Evolutionary conservation across 2,888 invertebrate species (phyloP), one percentile per base, ranked within the genome.

Genomic region (Clostera curtula): DNA sequence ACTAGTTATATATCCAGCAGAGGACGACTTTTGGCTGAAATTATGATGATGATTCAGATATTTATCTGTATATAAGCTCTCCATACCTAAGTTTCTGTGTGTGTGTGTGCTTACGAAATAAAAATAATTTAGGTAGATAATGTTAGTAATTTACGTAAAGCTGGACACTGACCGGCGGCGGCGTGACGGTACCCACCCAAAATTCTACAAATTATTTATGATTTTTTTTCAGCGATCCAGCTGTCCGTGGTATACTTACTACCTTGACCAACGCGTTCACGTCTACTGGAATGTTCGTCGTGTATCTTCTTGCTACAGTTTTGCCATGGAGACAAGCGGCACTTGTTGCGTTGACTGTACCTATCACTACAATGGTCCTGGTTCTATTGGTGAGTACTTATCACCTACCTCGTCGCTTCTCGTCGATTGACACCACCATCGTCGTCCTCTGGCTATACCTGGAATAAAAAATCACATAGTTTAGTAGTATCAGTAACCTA

Each of bases 251-350:
- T 0, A 76, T 77, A 18, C 61, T 88, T 34, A 86, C 85, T 3
- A 85, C 86, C 0, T 61, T 85, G 31, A 79, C 85, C 5, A 83
- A 75, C 31, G 60, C 69, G 2, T 85, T 82, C 46, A 84, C 85
- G 0, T 69, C 82, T 0, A 54, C 80, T 0, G 87, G 87, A 0
- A 75, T 86, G 55, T 85, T 86, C 43, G 42, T 80, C 10, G 82
- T 85, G 0, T 87, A 83, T 46, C 49, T 85, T 0, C 58, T 87
- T 19, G 87, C 87, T 0, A 75, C 80, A 0, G 58, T 86, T 9
- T 59, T 85, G 8, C 73, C 79, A 1, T 88, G 87, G 87, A 62
- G 86, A 17, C 71, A 74, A 13, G 86, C 86, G 0, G 86, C 87
- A 2, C 59, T 85, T 4, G 69, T 85, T 20, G 83, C 85, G 4